Evolutionary conservation across 1,140 invertebrate genomes (phyloP).

Genomic region (Gryon sp.): DNA sequence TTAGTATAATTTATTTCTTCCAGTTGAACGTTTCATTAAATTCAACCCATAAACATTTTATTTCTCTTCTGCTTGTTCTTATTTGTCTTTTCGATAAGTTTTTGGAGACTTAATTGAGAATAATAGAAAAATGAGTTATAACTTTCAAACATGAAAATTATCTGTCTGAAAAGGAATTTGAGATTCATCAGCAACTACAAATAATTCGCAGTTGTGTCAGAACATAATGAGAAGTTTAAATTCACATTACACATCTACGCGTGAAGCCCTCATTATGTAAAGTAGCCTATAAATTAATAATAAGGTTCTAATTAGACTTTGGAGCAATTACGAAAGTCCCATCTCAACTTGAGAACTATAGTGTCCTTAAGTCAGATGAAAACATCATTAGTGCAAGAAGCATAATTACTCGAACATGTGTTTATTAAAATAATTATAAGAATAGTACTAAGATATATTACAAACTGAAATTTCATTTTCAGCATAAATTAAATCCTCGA

Average conservation of each 20-base stretch:
- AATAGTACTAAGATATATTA: not conserved
- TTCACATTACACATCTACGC: slow-evolving; percentile 33
- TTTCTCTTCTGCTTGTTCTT: too few relatives aligned
- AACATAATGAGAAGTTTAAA: slow-evolving; percentile 37
- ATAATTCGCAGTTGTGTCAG: not conserved
- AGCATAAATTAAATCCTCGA: too few relatives aligned
- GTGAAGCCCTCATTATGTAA: slow-evolving; percentile 40
- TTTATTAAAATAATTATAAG: slow-evolving; percentile 13
- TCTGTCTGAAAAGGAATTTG: too few relatives aligned
- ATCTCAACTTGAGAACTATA: slow-evolving; percentile 22
- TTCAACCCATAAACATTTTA: too few relatives aligned
- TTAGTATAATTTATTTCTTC: too few relatives aligned
- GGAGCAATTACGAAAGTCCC: slow-evolving; percentile 48
- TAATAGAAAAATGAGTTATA: too few relatives aligned
- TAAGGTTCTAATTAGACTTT: slow-evolving; percentile 56
- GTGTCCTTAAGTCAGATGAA: slow-evolving; percentile 19
- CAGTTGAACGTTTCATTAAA: too few relatives aligned
- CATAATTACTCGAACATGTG: slow-evolving; percentile 3
- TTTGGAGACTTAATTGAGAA: too few relatives aligned
- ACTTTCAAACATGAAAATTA: too few relatives aligned
- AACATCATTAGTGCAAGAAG: slow-evolving; percentile 43
- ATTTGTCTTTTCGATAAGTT: too few relatives aligned
- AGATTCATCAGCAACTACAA: slow-evolving; percentile 12
- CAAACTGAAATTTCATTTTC: too few relatives aligned
- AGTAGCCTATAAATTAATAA: slow-evolving; percentile 55